Percentiles rank a stretch among this genome's conserved stretches.
These are phyloP conservation scores for Eulemur macaco DNA, from an alignment of 2,113 vertebrate genomes.

Conservation along the genomic window DNA sequence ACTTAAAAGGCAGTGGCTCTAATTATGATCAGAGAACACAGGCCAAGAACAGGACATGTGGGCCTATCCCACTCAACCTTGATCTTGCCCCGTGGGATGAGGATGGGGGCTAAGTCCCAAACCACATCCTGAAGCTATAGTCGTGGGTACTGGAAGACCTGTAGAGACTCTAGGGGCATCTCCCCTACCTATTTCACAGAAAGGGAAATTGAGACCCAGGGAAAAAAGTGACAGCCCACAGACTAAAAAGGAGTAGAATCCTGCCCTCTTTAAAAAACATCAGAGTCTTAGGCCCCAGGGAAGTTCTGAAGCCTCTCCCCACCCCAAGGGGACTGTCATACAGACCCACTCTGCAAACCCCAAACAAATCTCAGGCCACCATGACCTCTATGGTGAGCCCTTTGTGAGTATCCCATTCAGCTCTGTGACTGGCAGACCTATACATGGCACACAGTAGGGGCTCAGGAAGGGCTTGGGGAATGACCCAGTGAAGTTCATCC, in stretches of 20 bases:
- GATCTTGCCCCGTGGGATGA: not conserved
- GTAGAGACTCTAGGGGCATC: not conserved
- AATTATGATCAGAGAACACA: not conserved
- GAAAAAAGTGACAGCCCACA: not conserved
- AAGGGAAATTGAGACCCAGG: slow-evolving; percentile 10
- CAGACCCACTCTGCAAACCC: not conserved
- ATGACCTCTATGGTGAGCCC: not conserved
- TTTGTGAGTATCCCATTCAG: not conserved
- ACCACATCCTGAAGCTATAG: not conserved
- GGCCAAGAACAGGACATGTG: slow-evolving; percentile 33
- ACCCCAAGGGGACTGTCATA: not conserved
- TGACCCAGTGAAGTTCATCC: not conserved
- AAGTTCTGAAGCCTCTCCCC: not conserved
- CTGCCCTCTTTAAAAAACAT: not conserved
- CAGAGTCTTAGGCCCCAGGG: not conserved
- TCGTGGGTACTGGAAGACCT: not conserved
- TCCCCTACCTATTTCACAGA: not conserved
- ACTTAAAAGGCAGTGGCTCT: not conserved
- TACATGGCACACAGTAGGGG: not conserved
- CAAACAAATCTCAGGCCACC: slow-evolving; percentile 3
- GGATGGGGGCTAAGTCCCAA: not conserved
- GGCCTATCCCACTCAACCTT: not conserved
- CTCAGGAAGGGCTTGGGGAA: not conserved
- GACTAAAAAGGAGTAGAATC: not conserved
- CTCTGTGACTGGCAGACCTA: not conserved